phyloP scores from a whole-genome alignment of 1,140 invertebrate species.

The Penaeus japonicus region DNA sequence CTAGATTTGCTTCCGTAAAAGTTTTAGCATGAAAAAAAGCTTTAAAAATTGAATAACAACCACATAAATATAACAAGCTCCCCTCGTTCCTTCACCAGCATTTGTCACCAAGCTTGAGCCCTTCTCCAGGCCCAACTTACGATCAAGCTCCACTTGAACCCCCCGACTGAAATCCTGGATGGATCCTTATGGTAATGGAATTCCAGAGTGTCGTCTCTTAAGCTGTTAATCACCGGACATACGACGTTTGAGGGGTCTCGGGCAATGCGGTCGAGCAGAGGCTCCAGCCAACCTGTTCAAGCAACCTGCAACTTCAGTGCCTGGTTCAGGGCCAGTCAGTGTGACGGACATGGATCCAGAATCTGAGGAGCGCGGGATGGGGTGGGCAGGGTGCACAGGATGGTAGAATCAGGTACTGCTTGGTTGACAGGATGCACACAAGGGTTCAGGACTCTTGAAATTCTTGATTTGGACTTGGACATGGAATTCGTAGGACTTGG shows the following conservation, averaged over 20 bases:
- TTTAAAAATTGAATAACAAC: no score
- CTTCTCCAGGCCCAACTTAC: not conserved
- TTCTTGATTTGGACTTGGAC: no score
- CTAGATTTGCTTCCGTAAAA: no score
- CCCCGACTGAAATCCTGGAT: slow-evolving; percentile 88
- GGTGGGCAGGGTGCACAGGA: not conserved
- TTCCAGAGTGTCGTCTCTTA: slow-evolving; percentile 88
- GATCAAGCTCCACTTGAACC: slow-evolving; percentile 85
- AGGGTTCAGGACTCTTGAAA: not conserved
- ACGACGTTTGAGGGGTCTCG: slow-evolving; percentile 88
- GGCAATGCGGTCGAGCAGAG: slow-evolving; percentile 86
- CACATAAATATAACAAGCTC: not conserved
- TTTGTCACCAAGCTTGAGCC: not conserved
- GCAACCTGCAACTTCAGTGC: no score
- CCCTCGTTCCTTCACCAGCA: not conserved
- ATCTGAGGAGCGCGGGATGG: no score
- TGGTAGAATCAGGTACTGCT: not conserved
- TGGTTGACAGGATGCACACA: not conserved
- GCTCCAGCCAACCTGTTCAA: slow-evolving; percentile 69
- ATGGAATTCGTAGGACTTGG: no score
- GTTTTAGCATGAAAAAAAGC: no score
- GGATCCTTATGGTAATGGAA: slow-evolving; percentile 83
- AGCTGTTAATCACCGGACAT: slow-evolving; percentile 88
- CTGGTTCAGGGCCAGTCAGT: no score
- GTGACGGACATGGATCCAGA: no score